These are phyloP conservation scores for Cheilosia variabilis DNA, from an alignment of 2,888 invertebrate genomes.

Conservation along the genomic window DNA sequence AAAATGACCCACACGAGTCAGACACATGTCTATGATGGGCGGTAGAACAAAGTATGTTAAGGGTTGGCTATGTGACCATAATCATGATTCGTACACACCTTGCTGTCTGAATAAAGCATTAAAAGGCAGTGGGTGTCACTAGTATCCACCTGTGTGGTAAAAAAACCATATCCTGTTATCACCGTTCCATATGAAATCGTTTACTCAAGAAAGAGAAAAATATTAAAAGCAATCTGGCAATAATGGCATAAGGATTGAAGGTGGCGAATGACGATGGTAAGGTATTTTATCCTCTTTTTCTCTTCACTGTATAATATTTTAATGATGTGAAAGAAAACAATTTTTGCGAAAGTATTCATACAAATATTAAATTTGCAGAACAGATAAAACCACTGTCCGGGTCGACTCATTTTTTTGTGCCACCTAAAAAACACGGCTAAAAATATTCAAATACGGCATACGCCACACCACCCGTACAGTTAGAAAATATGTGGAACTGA, in stretches of 20 bases:
- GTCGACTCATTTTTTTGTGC: slow-evolving; percentile 19
- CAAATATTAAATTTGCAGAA: slow-evolving; percentile 29
- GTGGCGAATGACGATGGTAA: background rate
- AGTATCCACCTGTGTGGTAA: slow-evolving; percentile 29
- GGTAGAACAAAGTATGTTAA: slow-evolving; percentile 5
- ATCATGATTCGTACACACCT: slow-evolving; percentile 45
- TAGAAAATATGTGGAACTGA: slow-evolving; percentile 26
- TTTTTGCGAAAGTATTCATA: slow-evolving; percentile 8
- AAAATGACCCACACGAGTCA: slow-evolving; percentile 34
- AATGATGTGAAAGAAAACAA: background rate
- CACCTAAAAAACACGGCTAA: slow-evolving; percentile 9
- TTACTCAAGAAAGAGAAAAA: background rate
- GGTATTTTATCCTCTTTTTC: background rate
- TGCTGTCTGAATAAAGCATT: slow-evolving; percentile 17
- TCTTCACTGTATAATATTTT: background rate
- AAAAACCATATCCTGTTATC: slow-evolving; percentile 13
- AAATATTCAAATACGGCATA: slow-evolving; percentile 53
- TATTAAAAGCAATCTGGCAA: slow-evolving; percentile 14
- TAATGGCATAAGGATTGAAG: slow-evolving; percentile 1
- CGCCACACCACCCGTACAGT: background rate
- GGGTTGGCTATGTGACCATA: slow-evolving; percentile 41
- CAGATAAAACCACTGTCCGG: background rate
- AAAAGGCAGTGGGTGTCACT: slow-evolving; percentile 16
- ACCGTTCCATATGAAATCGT: slow-evolving; percentile 5
- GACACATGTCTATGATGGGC: slow-evolving; percentile 24